A percentile compares a stretch with the other conserved stretches of the same genome.
These are phyloP conservation scores for Ranitomeya variabilis DNA, from an alignment of 2,113 vertebrate genomes.

Conservation along the genomic window DNA sequence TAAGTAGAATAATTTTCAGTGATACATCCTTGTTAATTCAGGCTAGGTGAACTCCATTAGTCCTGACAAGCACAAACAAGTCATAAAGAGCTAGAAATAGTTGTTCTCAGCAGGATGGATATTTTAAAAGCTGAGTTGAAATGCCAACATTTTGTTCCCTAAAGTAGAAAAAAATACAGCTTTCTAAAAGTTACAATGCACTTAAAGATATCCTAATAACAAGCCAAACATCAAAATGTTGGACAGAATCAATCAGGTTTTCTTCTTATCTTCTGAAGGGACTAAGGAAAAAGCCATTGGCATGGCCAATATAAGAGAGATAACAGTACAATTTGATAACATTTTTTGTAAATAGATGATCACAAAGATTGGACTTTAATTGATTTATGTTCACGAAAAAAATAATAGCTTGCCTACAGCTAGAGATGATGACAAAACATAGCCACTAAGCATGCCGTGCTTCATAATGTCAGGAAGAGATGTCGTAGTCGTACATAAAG, in stretches of 20 bases:
- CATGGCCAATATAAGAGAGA: constrained; percentile 54
- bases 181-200: constrained; percentile 45
- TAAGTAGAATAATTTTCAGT: constrained; percentile 31
- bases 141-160: constrained; percentile 35
- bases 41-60: constrained; percentile 42
- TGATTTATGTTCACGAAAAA: constrained; percentile 61
- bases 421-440: constrained; percentile 48
- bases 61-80: constrained; percentile 49
- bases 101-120: constrained; percentile 71
- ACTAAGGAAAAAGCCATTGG: constrained; percentile 32
- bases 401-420: constrained; percentile 36
- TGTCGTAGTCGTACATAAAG: constrained; percentile 54
- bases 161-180: constrained; percentile 29
- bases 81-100: constrained; percentile 57
- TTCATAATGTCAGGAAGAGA: constrained; percentile 51
- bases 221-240: constrained; percentile 58
- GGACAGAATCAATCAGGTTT: constrained; percentile 58
- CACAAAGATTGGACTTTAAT: constrained; percentile 59
- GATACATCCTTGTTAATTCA: constrained; percentile 17
- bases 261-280: constrained; percentile 57
- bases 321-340: constrained; percentile 43
- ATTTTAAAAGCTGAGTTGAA: constrained; percentile 69
- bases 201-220: constrained; percentile 58
- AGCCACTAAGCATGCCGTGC: constrained; percentile 34
- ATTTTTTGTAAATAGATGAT: constrained; percentile 47